A percentile compares a stretch with the other conserved stretches of the same genome.
phyloP scores from a whole-genome alignment of 2,888 invertebrate genomes.

The Chrysina gloriosa region DNA sequence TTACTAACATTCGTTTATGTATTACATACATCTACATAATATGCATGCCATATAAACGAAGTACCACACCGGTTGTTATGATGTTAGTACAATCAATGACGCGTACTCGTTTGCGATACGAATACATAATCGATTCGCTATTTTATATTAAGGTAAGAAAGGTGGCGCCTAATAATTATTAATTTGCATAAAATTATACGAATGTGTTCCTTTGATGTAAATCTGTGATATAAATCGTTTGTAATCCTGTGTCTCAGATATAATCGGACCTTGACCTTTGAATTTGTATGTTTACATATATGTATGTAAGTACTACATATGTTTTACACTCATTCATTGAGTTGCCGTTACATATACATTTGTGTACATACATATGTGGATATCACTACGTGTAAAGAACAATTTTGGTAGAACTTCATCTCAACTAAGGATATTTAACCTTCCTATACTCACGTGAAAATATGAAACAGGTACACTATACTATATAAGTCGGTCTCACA shows the following conservation, averaged over 20 bases:
- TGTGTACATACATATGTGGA: too few species aligned
- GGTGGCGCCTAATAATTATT: constrained; percentile 18
- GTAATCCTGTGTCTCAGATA: neutral
- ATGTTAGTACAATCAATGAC: constrained; percentile 12
- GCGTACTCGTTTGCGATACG: neutral
- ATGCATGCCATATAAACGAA: neutral
- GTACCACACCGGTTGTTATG: constrained; percentile 5
- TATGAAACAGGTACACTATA: too few species aligned
- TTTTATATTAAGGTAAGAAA: constrained; percentile 8
- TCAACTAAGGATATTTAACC: too few species aligned
- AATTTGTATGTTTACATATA: too few species aligned
- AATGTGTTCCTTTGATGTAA: neutral
- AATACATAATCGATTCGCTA: constrained; percentile 1
- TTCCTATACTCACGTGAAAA: too few species aligned
- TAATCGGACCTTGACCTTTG: neutral
- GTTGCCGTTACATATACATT: too few species aligned
- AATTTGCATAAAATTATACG: constrained; percentile 12
- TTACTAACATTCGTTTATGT: neutral
- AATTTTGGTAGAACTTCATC: too few species aligned
- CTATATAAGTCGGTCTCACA: too few species aligned
- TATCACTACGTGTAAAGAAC: too few species aligned
- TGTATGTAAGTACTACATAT: too few species aligned
- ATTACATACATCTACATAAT: constrained; percentile 9
- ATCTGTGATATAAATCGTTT: neutral
- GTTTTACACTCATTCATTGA: too few species aligned